Evolutionary conservation across 1,140 invertebrate genomes (phyloP).

Genomic region (Bombus terrestris): DNA sequence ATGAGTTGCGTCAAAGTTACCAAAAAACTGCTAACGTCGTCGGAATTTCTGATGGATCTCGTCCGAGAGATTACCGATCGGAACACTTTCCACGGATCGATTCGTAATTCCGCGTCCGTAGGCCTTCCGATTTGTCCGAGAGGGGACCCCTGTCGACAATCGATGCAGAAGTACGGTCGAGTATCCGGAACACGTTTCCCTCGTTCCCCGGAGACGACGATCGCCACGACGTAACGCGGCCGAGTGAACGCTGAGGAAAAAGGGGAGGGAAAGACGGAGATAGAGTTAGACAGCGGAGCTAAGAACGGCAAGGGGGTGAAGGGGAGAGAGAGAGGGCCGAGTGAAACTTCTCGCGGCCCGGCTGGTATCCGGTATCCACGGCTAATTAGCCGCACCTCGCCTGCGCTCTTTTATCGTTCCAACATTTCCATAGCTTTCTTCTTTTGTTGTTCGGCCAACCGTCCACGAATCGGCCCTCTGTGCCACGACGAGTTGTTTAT

Average conservation of each 20-base stretch:
- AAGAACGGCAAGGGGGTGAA: neutral
- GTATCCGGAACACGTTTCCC: constrained; percentile 65
- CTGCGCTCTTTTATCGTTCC: constrained; percentile 56
- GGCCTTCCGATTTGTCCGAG: constrained; percentile 46
- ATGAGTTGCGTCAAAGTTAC: neutral
- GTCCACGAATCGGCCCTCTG: neutral
- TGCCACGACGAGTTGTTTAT: neutral
- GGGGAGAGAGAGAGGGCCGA: constrained; percentile 41
- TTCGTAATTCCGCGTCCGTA: constrained; percentile 36
- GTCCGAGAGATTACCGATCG: neutral
- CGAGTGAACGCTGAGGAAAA: constrained; percentile 46
- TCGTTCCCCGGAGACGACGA: constrained; percentile 55
- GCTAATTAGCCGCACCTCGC: constrained; percentile 64
- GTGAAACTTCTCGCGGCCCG: constrained; percentile 62
- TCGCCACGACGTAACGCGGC: constrained; percentile 34
- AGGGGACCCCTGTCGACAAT: constrained; percentile 31
- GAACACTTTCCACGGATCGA: neutral
- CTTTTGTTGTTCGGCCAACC: constrained; percentile 27
- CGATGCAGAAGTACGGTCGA: constrained; percentile 48
- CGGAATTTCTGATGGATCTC: neutral
- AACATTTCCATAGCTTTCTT: constrained; percentile 62
- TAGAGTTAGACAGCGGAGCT: neutral
- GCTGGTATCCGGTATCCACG: constrained; percentile 65
- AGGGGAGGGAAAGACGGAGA: constrained; percentile 24
- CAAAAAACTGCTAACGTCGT: neutral